Percentiles rank a stretch among this genome's conserved stretches.
Evolutionary conservation across 2,797 vertebrate species (phyloP).

Genomic region (Acropternis orthonyx): DNA sequence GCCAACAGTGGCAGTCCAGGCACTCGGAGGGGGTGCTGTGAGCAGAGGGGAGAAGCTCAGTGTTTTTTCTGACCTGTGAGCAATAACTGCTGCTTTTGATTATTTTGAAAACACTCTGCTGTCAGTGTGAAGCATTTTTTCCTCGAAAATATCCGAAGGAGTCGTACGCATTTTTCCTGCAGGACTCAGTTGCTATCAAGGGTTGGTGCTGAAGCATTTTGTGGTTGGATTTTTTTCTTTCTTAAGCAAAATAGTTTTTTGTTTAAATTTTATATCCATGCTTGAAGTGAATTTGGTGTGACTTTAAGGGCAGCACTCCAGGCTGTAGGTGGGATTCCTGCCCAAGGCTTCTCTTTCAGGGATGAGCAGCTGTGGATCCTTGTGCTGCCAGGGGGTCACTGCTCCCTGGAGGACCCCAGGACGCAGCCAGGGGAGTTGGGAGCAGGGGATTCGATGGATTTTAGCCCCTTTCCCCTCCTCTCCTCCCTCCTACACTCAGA

Average conservation of each 20-base stretch:
- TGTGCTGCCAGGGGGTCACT: fast-evolving
- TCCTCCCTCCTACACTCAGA: fast-evolving
- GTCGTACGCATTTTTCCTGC: neutral
- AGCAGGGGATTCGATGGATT: neutral
- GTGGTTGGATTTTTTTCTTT: neutral
- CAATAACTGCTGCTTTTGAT: neutral
- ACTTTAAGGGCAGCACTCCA: neutral
- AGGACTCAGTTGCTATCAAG: neutral
- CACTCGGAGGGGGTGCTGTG: fast-evolving
- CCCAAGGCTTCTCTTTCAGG: neutral
- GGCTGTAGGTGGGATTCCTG: neutral
- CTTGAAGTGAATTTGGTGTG: neutral
- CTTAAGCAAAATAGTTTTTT: neutral
- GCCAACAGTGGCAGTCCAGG: neutral
- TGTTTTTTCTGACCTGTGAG: neutral
- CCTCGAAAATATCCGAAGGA: neutral
- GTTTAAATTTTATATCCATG: neutral
- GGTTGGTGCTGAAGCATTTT: neutral
- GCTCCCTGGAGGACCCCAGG: fast-evolving
- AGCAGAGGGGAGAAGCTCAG: neutral
- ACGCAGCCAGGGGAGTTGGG: neutral
- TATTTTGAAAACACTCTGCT: neutral
- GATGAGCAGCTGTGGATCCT: fast-evolving
- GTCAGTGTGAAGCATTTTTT: neutral
- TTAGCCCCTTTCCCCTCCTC: neutral